A percentile compares a stretch with the other conserved stretches of the same genome.
Evolutionary conservation across 2,113 vertebrate genomes (phyloP).

Genomic region (Megaceryle maxima): DNA sequence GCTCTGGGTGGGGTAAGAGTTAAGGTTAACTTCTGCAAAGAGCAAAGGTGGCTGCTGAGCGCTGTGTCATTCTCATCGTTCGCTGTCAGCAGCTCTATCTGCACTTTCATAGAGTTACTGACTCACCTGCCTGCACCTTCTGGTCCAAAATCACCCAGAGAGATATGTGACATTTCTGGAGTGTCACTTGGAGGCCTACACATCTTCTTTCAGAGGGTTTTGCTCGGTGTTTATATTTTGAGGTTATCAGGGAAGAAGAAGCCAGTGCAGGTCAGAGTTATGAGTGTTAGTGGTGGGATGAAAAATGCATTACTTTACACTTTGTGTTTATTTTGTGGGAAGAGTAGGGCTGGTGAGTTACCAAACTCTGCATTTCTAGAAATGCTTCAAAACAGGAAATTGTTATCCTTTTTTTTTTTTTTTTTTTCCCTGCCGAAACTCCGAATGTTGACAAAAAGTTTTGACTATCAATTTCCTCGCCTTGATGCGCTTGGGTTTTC

Average conservation of each 20-base stretch:
- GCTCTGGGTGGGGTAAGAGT: background rate
- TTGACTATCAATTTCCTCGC: background rate
- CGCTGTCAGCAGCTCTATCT: background rate
- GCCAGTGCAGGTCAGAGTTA: background rate
- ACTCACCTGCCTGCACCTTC: background rate
- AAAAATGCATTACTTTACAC: slow-evolving; percentile 36
- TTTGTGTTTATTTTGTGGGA: slow-evolving; percentile 55
- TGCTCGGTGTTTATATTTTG: background rate
- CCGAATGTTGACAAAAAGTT: background rate
- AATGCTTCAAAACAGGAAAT: slow-evolving; percentile 63
- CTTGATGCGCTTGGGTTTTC: background rate
- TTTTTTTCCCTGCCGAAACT: background rate
- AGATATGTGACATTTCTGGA: background rate
- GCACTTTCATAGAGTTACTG: background rate
- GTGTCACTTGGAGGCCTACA: background rate
- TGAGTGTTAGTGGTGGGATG: slow-evolving; percentile 6
- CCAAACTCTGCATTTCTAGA: slow-evolving; percentile 32
- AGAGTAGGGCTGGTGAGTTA: background rate
- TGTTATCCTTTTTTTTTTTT: background rate
- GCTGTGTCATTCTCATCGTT: fast-evolving
- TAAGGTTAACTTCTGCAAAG: background rate
- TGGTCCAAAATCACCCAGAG: background rate
- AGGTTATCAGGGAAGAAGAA: background rate
- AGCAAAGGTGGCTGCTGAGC: background rate
- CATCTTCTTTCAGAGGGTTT: background rate